Evolutionary conservation across 2,888 invertebrate species (phyloP), one percentile per base, ranked within the genome.

Genomic region (Oscheius sp.): DNA sequence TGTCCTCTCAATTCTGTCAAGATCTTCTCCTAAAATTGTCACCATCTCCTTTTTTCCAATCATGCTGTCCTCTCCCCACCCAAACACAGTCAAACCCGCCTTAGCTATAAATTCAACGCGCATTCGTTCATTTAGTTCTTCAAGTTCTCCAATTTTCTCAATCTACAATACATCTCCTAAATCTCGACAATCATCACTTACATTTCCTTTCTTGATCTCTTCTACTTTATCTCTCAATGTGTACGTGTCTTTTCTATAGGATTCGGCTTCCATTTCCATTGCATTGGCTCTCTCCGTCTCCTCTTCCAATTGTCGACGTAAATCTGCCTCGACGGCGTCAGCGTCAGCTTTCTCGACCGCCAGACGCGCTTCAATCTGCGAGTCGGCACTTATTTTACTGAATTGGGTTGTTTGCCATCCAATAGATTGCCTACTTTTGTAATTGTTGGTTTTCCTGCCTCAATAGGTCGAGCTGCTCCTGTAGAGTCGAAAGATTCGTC

Each of bases 31-130:
- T 81, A 73, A 46, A 76, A 75, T 16, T 25, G 3, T 6, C 25
- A 55, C 21, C 13, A 23, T 55, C 7, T 52, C 9, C 13, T 18
- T n/a, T 21, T 23, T 55, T 23, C 55, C 25, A 55, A 29, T 41
- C 29, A 49, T 16, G 46, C 46, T 25, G 9, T 18, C 18, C 6
- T 16, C 9, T 23, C 9, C 16, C n/a, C n/a, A 12, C 27, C 41
- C 21, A 13, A 49, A 29, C 43, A 49, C n/a, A 61, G 29, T 27
- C 52, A 25, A 53, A 73, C 73, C 45, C 55, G 64, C 81, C 81
- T 81, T 81, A 23, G 78, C 77, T 41, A 81, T 77, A 64, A 81
- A 81, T 70, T 81, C 81, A 56, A 79, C 46, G 63, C 81, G 73
- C 81, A 81, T 77, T 76, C 77, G 76, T 71, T 81, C 81, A 69